Evolutionary conservation across 2,888 invertebrate species (phyloP).

Genomic region (Palloptera scutellata): DNA sequence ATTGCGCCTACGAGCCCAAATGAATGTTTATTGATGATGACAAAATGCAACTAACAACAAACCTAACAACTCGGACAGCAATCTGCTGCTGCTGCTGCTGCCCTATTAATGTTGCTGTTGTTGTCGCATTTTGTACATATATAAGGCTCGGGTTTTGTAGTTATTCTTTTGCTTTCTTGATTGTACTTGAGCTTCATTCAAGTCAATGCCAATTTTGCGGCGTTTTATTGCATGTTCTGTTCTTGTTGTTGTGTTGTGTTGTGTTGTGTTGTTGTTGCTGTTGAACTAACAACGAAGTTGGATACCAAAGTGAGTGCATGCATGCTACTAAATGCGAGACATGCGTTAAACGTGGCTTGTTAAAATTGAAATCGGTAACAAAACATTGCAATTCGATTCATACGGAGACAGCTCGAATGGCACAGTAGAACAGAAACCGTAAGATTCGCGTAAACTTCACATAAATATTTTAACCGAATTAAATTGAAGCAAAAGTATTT

Average conservation of each 20-base stretch:
- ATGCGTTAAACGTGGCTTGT: constrained; percentile 27
- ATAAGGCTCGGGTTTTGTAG: too few relatives aligned
- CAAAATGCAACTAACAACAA: constrained; percentile 4
- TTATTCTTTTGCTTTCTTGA: too few relatives aligned
- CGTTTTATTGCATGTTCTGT: constrained; percentile 1
- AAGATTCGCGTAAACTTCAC: not conserved
- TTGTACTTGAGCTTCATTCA: not conserved
- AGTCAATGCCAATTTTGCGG: constrained; percentile 3
- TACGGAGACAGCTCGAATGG: constrained; percentile 1
- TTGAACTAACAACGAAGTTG: constrained; percentile 5
- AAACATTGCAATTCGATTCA: constrained; percentile 16
- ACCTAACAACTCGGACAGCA: not conserved
- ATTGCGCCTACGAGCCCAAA: constrained; percentile 14
- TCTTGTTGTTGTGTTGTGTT: not conserved
- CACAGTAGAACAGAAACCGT: not conserved
- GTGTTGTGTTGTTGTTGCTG: not conserved
- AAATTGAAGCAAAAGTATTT: not conserved
- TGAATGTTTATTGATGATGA: not conserved
- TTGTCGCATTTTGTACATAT: too few relatives aligned
- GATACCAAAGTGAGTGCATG: not conserved
- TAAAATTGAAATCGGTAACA: constrained; percentile 26
- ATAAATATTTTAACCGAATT: not conserved
- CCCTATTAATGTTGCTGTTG: too few relatives aligned
- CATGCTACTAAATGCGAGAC: constrained; percentile 3
- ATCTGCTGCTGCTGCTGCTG: not conserved